Base-by-base conservation (phyloP, 2,797 vertebrate genomes). In the Simalia tracyae region DNA sequence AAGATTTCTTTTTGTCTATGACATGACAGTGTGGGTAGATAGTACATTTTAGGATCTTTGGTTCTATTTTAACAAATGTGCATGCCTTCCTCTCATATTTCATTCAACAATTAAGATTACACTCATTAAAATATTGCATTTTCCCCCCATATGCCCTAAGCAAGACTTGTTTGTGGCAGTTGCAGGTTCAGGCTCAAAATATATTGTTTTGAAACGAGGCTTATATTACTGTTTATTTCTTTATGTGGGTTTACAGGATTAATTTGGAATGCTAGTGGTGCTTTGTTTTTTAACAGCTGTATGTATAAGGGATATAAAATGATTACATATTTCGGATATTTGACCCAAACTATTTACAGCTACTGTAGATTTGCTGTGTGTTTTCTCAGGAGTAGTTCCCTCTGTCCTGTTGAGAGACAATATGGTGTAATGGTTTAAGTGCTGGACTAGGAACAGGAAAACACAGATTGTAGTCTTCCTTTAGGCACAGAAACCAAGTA, bases 261-360 rank as follows among this genome's bases (percentile, higher is more conserved):
- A 46, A 24, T 46, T 81, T 81, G 42, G 5, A 81, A 81, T 81
- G 19, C 76, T 46, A 46, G 76, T 81, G 22, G 42, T 12, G 24
- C 46, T 81, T 81, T 81, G 76, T 24, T 46, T 81, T 17, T 46
- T 76, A 42, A 76, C 2, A 76, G 9, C 57, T 91, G 31, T 95
- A 96, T 95, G 94, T 95, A 96, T 95, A 61, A 9, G 42, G 2
- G 2, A n/a, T 93, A 66, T 91, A 15, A 95, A 90, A 89, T 92
- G 90, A 92, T 94, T 93, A 10, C 87, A 92, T 91, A 46, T 95
- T 96, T 95, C 92, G 93, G 92, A 93, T 28, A 85, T 61, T 87
- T 3, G 31, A 72, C 90, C 59, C 95, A 96, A 60, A 91, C 88
- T 89, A 8, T 56, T 95, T 95, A 59, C 92, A 61, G 92, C 92